Evolutionary conservation across 2,888 invertebrate genomes (phyloP), one percentile per base, ranked within the genome.

Genomic region (Bibio marci): DNA sequence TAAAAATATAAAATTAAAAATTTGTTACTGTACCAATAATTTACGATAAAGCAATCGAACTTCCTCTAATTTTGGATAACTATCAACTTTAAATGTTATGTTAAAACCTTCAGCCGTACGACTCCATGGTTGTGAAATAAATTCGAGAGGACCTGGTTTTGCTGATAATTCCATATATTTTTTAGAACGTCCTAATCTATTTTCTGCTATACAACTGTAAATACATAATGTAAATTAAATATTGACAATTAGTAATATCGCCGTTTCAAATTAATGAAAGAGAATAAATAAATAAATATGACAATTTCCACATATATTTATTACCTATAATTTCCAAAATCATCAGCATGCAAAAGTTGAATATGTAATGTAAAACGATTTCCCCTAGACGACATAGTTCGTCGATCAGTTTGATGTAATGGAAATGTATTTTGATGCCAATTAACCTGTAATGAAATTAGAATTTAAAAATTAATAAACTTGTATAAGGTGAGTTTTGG

Each of bases 361-460:
- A 78, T 71, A 43, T 64, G 65, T 25, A 78, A 61, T 4, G 74
- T 74, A 58, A 78, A 76, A 49, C 75, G 75, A 64, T 73, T 74
- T 33, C 73, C 77, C 26, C 76, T 59, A 5, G 71, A 70, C n/a
- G 76, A 72, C 72, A 78, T 76, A 13, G 71, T 66, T 41, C 77
- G 69, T 8, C 76, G 65, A 47, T 77, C 77, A n/a, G 75, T 72
- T 13, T 72, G 69, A 48, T 71, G 70, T 50, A 78, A 59, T 1
- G 71, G 70, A 50, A 75, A 74, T 43, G 76, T 76, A 53, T 78
- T 76, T 52, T 77, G 76, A 56, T 73, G 76, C 78, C 78, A 78
- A 12, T 73, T 67, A 35, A 77, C 73, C 74, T 76, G 64, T 35
- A 53, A 48, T 22, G 4, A 22, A 22, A 22, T 22, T 6, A 22